These are phyloP conservation scores for Furcifer pardalis DNA, from an alignment of 2,797 vertebrate genomes.

Conservation along the genomic window DNA sequence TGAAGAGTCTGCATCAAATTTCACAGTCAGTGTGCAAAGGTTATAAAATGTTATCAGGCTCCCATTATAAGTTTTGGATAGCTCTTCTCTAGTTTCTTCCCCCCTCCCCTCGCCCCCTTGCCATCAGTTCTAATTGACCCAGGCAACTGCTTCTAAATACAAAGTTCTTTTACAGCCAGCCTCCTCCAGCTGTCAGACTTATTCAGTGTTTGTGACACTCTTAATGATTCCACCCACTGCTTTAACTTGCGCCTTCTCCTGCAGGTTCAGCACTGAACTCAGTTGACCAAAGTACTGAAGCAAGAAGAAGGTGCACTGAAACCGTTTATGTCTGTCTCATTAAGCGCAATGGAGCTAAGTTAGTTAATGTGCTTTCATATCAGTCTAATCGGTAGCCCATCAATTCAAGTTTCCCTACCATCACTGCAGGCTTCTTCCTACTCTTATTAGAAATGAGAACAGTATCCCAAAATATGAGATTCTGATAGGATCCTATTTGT, in stretches of 20 bases:
- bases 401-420: constrained; percentile 6
- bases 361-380: not conserved
- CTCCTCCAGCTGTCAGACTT: constrained; percentile 36
- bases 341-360: constrained; percentile 7
- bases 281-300: constrained; percentile 16
- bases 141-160: constrained; percentile 23
- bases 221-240: constrained; percentile 32
- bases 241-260: constrained; percentile 35
- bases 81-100: constrained; percentile 34
- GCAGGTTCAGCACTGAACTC: constrained; percentile 15
- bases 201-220: constrained; percentile 1
- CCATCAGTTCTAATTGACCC: constrained; percentile 35
- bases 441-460: constrained; percentile 12
- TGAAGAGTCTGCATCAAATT: constrained; percentile 46
- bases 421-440: not conserved
- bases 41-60: constrained; percentile 43
- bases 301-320: constrained; percentile 13
- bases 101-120: not conserved
- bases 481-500: too few relatives aligned
- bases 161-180: constrained; percentile 28
- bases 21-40: constrained; percentile 17
- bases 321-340: constrained; percentile 11
- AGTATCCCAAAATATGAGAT: too few relatives aligned
- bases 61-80: constrained; percentile 37
- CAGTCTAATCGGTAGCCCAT: not conserved